phyloP scores from a whole-genome alignment of 2,113 vertebrate species.

The Tachysurus fulvidraco region DNA sequence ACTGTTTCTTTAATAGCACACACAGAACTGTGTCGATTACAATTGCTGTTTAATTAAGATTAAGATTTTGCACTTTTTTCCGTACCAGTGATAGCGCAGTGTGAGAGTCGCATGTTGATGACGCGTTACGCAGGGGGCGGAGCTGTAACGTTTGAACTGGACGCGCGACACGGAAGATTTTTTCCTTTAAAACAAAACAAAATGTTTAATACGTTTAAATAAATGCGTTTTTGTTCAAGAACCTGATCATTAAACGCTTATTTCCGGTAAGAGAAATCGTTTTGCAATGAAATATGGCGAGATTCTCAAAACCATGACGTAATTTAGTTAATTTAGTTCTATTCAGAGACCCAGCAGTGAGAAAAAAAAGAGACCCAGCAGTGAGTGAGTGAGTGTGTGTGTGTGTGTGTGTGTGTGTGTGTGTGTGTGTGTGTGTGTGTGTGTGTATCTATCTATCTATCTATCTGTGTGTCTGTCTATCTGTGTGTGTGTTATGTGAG shows the following conservation, averaged over 20 bases:
- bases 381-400: not conserved
- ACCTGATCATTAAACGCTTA: no score
- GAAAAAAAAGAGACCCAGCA: no score
- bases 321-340: not conserved
- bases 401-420: not conserved
- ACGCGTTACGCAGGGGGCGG: constrained; percentile 5
- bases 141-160: constrained; percentile 48
- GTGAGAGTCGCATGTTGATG: constrained; percentile 19
- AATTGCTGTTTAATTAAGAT: not conserved
- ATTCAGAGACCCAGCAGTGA: not conserved
- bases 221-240: not conserved
- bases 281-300: no score
- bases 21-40: not conserved
- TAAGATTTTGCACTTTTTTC: not conserved
- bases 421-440: not conserved
- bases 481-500: not conserved
- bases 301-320: not conserved
- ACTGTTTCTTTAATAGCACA: not conserved
- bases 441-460: no score
- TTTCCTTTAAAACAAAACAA: not conserved
- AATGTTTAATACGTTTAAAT: not conserved
- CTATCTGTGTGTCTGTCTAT: not conserved
- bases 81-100: not conserved
- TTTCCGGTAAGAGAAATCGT: constrained; percentile 9
- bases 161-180: constrained; percentile 30